Conservation (phyloP, 2,888 invertebrate species). For the Penaeus monodon region DNA sequence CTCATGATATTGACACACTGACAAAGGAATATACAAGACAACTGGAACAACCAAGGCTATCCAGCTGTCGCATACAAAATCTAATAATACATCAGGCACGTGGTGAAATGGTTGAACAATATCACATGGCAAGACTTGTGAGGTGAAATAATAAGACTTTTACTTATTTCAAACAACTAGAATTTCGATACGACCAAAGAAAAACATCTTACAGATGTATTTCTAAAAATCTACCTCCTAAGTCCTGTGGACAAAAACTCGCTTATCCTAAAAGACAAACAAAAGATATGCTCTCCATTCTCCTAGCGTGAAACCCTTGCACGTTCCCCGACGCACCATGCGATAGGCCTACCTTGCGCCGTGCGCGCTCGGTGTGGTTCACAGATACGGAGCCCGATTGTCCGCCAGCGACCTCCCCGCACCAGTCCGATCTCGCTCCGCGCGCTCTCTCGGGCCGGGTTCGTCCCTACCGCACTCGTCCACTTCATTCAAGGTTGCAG, state of each 20-base stretch:
- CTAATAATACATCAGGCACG: too few species aligned
- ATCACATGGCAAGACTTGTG: too few species aligned
- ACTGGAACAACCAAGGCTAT: neutral
- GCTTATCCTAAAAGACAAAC: too few species aligned
- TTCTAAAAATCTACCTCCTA: too few species aligned
- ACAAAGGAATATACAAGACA: too few species aligned
- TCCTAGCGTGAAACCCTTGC: neutral
- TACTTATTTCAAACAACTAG: too few species aligned
- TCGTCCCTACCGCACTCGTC: conserved; percentile 76
- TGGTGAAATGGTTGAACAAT: too few species aligned
- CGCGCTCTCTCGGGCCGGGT: conserved; percentile 69
- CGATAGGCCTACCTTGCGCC: conserved; percentile 68
- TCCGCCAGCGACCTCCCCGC: conserved; percentile 70
- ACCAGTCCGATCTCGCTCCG: conserved; percentile 73
- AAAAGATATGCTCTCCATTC: too few species aligned
- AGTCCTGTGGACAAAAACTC: neutral
- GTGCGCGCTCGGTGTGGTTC: conserved; percentile 71
- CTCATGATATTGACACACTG: too few species aligned
- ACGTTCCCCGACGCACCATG: neutral
- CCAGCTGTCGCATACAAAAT: neutral
- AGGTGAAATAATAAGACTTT: too few species aligned
- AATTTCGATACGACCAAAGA: too few species aligned
- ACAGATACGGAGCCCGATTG: conserved; percentile 68
- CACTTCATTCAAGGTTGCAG: conserved; percentile 75
- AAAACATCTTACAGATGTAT: too few species aligned